These are phyloP conservation scores for Siphlonurus alternatus DNA, from an alignment of 2,888 invertebrate species.

Conservation along the genomic window DNA sequence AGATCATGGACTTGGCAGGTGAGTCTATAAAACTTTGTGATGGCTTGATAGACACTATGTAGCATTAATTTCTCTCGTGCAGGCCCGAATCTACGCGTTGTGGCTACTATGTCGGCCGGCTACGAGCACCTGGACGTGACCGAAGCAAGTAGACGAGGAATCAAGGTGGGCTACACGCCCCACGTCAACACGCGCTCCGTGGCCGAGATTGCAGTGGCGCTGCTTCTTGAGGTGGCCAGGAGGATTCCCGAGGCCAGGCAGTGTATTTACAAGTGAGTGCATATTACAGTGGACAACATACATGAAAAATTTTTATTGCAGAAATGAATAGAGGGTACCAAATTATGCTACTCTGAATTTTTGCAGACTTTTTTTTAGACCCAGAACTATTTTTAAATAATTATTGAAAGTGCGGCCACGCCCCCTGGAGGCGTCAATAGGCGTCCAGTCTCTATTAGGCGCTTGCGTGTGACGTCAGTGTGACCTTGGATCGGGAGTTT, in stretches of 20 bases:
- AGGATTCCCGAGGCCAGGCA: conserved; percentile 57
- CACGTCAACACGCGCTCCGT: conserved; percentile 56
- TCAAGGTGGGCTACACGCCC: conserved; percentile 68
- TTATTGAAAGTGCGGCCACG: too few species aligned
- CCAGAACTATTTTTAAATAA: too few species aligned
- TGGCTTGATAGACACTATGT: too few species aligned
- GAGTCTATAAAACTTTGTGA: conserved; percentile 12
- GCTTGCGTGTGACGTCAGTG: too few species aligned
- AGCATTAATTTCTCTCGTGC: background rate
- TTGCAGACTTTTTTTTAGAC: too few species aligned
- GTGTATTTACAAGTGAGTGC: conserved; percentile 39
- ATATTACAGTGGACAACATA: too few species aligned
- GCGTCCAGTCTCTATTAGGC: too few species aligned
- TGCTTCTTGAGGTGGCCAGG: conserved; percentile 58
- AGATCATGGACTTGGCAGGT: conserved; percentile 52
- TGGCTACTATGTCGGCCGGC: conserved; percentile 76
- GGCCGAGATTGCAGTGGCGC: conserved; percentile 64
- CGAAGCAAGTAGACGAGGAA: conserved; percentile 49
- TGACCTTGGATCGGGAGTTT: too few species aligned
- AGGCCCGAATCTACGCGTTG: conserved; percentile 54
- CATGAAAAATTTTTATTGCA: too few species aligned
- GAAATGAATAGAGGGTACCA: too few species aligned
- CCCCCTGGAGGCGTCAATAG: too few species aligned
- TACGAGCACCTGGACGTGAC: conserved; percentile 62
- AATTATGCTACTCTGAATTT: too few species aligned